These are phyloP conservation scores for Atractosteus spatula DNA, from an alignment of 2,113 vertebrate genomes.

Conservation along the genomic window DNA sequence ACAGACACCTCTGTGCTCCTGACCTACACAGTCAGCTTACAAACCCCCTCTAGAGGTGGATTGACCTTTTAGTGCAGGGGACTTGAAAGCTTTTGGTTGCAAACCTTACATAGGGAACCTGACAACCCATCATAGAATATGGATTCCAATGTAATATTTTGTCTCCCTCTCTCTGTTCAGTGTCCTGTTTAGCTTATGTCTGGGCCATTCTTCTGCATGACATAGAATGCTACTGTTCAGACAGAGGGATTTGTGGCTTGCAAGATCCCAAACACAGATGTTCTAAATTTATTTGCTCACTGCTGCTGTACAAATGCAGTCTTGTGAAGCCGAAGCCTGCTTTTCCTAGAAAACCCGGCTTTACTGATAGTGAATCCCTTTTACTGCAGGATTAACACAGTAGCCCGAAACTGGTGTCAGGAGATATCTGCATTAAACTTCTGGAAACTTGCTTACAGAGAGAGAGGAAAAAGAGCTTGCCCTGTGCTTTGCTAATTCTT, in stretches of 20 bases:
- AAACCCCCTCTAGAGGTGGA: too few species aligned
- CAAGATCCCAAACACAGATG: background rate
- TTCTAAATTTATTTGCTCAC: background rate
- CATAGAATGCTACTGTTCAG: too few species aligned
- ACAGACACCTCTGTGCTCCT: too few species aligned
- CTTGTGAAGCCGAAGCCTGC: background rate
- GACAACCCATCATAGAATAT: too few species aligned
- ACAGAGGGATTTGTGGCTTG: too few species aligned
- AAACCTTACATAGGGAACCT: too few species aligned
- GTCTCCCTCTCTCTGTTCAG: background rate
- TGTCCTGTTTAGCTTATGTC: background rate
- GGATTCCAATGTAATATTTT: too few species aligned
- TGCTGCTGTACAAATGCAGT: background rate
- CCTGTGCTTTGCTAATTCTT: too few species aligned
- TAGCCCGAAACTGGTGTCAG: background rate
- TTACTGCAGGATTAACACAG: constrained; percentile 8
- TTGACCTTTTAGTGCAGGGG: too few species aligned
- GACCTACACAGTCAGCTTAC: too few species aligned
- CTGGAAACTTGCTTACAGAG: background rate
- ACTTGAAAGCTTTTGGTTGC: too few species aligned
- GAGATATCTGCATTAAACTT: constrained; percentile 12
- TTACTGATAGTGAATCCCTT: background rate
- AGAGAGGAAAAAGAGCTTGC: background rate
- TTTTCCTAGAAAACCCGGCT: background rate
- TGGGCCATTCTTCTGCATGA: background rate